phyloP scores from a whole-genome alignment of 2,113 vertebrate genomes.

The Alexandromys fortis region DNA sequence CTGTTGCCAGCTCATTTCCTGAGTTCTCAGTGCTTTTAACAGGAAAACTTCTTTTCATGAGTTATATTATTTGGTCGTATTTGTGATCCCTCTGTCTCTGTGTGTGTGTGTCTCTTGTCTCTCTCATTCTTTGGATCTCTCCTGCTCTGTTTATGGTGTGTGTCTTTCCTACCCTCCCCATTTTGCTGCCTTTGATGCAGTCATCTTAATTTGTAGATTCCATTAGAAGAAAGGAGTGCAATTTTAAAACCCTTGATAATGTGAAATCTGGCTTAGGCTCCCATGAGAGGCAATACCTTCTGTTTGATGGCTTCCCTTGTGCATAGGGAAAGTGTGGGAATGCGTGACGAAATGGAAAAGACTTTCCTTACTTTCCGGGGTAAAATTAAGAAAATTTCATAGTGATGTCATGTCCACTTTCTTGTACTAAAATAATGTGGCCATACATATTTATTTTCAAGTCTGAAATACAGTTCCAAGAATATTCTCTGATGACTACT shows the following conservation, averaged over 20 bases:
- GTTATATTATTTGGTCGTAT: not conserved
- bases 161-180: not conserved
- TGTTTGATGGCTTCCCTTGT: not conserved
- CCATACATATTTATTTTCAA: not conserved
- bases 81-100: not conserved
- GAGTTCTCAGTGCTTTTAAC: not conserved
- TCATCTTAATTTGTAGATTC: not conserved
- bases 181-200: not conserved
- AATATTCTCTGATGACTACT: not conserved
- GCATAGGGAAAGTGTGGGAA: not conserved
- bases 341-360: not conserved
- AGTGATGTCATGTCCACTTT: not conserved
- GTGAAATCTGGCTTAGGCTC: not conserved
- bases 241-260: not conserved
- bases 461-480: not conserved
- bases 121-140: not conserved
- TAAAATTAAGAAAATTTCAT: slow-evolving; percentile 22
- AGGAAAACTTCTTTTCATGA: not conserved
- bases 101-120: not conserved
- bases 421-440: not conserved
- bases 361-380: not conserved
- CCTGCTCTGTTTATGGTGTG: not conserved
- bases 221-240: not conserved
- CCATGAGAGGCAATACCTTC: not conserved
- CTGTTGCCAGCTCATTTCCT: slow-evolving; percentile 32